phyloP scores from a whole-genome alignment of 1,140 invertebrate genomes.

The Drosophila ogumai region DNA sequence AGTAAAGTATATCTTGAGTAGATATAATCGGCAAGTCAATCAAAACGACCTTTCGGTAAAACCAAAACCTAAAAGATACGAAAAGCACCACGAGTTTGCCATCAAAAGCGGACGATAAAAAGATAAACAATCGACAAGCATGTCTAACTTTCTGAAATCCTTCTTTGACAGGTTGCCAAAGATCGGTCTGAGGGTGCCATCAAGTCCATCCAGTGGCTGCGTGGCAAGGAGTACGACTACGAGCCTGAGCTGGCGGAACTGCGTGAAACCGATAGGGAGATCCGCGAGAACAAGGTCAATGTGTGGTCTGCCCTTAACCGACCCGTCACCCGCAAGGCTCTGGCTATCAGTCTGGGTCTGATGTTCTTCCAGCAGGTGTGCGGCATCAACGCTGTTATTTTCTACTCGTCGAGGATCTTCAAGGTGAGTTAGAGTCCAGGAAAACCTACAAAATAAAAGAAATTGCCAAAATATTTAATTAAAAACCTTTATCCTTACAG shows the following conservation, averaged over 20 bases:
- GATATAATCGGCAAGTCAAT: constrained; percentile 24
- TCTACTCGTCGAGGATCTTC: constrained; percentile 92
- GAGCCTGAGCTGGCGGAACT: constrained; percentile 87
- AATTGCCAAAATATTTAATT: not conserved
- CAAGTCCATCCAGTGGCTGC: constrained; percentile 87
- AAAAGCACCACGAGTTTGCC: constrained; percentile 24
- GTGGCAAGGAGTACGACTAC: constrained; percentile 89
- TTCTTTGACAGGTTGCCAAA: constrained; percentile 82
- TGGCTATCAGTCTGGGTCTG: constrained; percentile 90
- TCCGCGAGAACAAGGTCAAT: constrained; percentile 87
- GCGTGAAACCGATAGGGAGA: constrained; percentile 86
- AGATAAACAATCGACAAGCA: constrained; percentile 1
- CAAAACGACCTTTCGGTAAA: not conserved
- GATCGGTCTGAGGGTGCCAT: constrained; percentile 88
- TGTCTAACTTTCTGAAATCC: constrained; percentile 11
- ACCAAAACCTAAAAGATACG: constrained; percentile 5
- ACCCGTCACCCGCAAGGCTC: constrained; percentile 88
- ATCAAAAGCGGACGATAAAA: constrained; percentile 10
- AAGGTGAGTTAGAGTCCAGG: constrained; percentile 43
- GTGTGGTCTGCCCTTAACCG: constrained; percentile 87
- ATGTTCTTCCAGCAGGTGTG: constrained; percentile 95
- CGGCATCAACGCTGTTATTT: constrained; percentile 94
- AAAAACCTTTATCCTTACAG: constrained; percentile 25
- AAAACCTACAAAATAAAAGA: not conserved
- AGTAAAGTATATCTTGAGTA: constrained; percentile 8